phyloP scores from a whole-genome alignment of 2,797 vertebrate species.

The Carapus acus region DNA sequence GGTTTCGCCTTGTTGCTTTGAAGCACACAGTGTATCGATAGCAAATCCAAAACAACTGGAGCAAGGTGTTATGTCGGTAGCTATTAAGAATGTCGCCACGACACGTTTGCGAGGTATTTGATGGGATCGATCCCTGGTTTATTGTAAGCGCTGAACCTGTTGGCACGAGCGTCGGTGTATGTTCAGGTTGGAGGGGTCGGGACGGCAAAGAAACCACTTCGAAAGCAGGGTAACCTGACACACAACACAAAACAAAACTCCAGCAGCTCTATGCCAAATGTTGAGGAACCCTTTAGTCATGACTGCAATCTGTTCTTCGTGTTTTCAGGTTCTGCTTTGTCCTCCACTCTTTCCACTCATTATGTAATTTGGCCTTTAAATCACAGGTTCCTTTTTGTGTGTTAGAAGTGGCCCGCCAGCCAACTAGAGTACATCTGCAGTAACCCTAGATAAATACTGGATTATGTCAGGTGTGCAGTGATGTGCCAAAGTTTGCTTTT shows the following conservation, averaged over 20 bases:
- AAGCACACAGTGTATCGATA: constrained; percentile 56
- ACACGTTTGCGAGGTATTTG: constrained; percentile 38
- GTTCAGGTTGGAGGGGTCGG: constrained; percentile 21
- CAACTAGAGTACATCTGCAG: constrained; percentile 25
- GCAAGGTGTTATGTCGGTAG: constrained; percentile 52
- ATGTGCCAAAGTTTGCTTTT: constrained; percentile 65
- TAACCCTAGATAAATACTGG: constrained; percentile 21
- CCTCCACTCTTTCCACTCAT: constrained; percentile 9
- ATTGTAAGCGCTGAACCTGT: constrained; percentile 32
- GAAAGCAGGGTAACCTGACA: constrained; percentile 48
- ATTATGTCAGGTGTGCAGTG: constrained; percentile 43
- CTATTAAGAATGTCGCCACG: constrained; percentile 64
- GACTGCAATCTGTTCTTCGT: constrained; percentile 20
- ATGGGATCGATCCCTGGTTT: constrained; percentile 22
- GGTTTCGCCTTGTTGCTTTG: constrained; percentile 58
- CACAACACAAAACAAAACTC: constrained; percentile 17
- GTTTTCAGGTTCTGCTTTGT: constrained; percentile 31
- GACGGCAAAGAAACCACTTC: constrained; percentile 36
- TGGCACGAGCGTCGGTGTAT: constrained; percentile 31
- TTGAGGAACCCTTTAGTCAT: constrained; percentile 29
- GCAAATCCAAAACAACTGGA: constrained; percentile 28
- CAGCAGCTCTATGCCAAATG: constrained; percentile 63
- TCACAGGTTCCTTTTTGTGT: constrained; percentile 20
- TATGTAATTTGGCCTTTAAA: constrained; percentile 11
- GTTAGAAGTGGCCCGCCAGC: constrained; percentile 12